Conservation (phyloP, 2,113 vertebrate genomes). For the Columba janthina region DNA sequence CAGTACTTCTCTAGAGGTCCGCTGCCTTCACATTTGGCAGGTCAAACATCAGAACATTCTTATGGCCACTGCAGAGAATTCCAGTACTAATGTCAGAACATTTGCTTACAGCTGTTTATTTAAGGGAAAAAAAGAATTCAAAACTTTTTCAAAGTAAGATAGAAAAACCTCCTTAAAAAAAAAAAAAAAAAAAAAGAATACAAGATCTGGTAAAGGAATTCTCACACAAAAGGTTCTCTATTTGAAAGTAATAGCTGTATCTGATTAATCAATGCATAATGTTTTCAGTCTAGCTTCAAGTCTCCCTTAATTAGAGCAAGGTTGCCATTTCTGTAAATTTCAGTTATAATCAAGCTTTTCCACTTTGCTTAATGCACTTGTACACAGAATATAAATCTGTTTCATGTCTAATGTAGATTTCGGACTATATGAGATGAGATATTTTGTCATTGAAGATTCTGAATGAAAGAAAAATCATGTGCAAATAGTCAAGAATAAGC, state of each 20-base stretch:
- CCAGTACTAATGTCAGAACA: background rate
- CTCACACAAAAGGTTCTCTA: background rate
- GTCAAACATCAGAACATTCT: background rate
- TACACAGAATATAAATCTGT: conserved; percentile 73
- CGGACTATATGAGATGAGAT: conserved; percentile 72
- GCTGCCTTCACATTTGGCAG: background rate
- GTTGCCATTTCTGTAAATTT: conserved; percentile 72
- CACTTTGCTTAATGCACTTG: conserved; percentile 70
- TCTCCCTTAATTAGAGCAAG: conserved; percentile 74
- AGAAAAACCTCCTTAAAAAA: background rate
- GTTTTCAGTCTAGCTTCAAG: conserved; percentile 76
- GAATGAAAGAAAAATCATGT: conserved; percentile 69
- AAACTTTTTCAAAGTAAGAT: background rate
- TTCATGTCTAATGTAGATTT: conserved; percentile 73
- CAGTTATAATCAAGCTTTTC: conserved; percentile 70
- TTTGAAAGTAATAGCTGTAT: background rate
- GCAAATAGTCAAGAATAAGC: conserved; percentile 65
- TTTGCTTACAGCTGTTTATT: background rate
- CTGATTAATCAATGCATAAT: background rate
- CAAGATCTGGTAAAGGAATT: background rate
- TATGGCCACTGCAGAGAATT: background rate
- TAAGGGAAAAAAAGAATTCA: background rate
- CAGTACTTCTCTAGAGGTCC: background rate
- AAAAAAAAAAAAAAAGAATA: background rate
- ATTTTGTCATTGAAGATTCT: conserved; percentile 76